Percentiles rank a stretch among this genome's conserved stretches.
Evolutionary conservation across 2,888 invertebrate species (phyloP).

Genomic region (Aspidiotus rigidus): DNA sequence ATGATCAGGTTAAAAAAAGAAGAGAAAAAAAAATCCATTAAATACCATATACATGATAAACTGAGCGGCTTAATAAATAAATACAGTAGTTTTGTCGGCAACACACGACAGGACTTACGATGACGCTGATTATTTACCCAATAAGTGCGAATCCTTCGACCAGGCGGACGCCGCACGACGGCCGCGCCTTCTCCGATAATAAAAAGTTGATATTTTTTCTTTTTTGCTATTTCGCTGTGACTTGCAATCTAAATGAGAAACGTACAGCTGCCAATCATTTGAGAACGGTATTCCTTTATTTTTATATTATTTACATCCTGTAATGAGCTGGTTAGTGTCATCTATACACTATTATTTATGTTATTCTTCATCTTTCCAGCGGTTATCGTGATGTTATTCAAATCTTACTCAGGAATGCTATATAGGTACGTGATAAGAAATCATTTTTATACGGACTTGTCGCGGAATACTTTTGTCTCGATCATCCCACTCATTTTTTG

Average conservation of each 20-base stretch:
- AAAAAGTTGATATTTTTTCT: conserved; percentile 7
- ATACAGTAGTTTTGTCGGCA: conserved; percentile 25
- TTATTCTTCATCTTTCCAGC: conserved; percentile 28
- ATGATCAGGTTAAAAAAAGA: neutral
- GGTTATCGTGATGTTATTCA: conserved; percentile 28
- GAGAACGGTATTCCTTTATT: conserved; percentile 5
- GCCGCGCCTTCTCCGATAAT: too few relatives aligned
- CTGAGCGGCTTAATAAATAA: neutral
- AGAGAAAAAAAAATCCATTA: neutral
- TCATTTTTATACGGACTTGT: neutral
- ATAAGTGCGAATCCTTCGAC: neutral
- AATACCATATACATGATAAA: neutral
- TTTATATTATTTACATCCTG: conserved; percentile 27
- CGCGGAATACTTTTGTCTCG: too few relatives aligned
- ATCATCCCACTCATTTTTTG: too few relatives aligned
- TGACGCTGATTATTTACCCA: conserved; percentile 6
- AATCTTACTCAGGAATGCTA: conserved; percentile 1
- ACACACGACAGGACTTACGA: conserved; percentile 8
- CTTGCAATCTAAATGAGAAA: conserved; percentile 12
- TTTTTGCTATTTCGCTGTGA: conserved; percentile 6
- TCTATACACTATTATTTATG: conserved; percentile 29
- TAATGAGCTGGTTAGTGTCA: conserved; percentile 33
- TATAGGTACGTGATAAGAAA: conserved; percentile 12
- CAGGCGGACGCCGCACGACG: conserved; percentile 11
- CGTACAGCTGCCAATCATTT: conserved; percentile 25